Evolutionary conservation across 2,888 invertebrate species (phyloP).

Genomic region (Frankliniella intonsa): DNA sequence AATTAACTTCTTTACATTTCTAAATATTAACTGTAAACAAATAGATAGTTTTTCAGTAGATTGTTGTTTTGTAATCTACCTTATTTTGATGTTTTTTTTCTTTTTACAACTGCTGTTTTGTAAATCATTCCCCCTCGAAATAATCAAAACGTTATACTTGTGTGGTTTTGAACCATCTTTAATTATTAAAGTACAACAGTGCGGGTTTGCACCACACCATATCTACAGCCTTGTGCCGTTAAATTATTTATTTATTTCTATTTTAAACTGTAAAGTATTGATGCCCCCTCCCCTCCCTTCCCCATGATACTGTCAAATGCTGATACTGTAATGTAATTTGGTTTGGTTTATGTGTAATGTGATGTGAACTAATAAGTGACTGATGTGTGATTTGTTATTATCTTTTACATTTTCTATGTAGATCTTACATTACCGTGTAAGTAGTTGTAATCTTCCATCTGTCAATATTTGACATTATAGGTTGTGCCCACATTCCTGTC

Average conservation of each 20-base stretch:
- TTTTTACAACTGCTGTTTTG: too few species aligned
- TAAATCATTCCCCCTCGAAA: too few species aligned
- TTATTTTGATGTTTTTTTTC: too few species aligned
- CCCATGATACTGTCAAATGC: background rate
- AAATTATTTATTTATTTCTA: constrained; percentile 16
- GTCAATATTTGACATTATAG: constrained; percentile 4
- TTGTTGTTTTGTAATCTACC: too few species aligned
- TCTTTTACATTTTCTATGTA: constrained; percentile 25
- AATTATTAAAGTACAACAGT: too few species aligned
- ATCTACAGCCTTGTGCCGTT: background rate
- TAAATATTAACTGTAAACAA: too few species aligned
- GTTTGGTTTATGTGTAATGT: background rate
- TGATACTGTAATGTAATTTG: background rate
- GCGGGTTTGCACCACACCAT: background rate
- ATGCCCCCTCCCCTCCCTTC: background rate
- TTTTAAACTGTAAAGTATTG: background rate
- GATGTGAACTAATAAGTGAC: constrained; percentile 11
- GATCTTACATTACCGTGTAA: background rate
- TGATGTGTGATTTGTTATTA: constrained; percentile 22
- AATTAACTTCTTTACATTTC: too few species aligned
- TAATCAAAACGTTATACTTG: too few species aligned
- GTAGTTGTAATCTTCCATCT: constrained; percentile 12
- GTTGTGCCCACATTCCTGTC: constrained; percentile 15
- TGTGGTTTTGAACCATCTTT: too few species aligned
- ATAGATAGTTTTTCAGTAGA: too few species aligned